These are phyloP conservation scores for Frieseomelitta varia DNA, from an alignment of 1,140 invertebrate genomes.

Conservation along the genomic window DNA sequence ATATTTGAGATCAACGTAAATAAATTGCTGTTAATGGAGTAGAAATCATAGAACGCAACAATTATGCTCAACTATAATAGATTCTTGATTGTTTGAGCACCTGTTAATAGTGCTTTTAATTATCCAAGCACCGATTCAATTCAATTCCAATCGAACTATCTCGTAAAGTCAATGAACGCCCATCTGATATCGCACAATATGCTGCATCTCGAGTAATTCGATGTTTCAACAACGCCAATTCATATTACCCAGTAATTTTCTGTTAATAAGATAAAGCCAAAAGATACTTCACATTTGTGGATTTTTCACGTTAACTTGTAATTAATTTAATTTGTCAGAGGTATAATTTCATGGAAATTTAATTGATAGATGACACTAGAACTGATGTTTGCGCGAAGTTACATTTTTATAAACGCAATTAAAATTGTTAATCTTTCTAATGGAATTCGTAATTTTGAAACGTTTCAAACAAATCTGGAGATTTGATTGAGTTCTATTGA, in stretches of 20 bases:
- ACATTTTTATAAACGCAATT: too few species aligned
- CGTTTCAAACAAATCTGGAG: too few species aligned
- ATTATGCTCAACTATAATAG: neutral
- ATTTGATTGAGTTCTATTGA: too few species aligned
- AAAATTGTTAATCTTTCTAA: too few species aligned
- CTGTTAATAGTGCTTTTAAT: conserved; percentile 7
- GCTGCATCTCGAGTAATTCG: neutral
- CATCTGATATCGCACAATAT: neutral
- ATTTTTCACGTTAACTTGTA: neutral
- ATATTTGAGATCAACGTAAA: neutral
- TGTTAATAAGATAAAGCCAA: too few species aligned
- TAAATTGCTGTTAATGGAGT: neutral
- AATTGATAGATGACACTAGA: too few species aligned
- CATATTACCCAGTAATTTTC: neutral
- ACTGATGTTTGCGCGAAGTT: too few species aligned
- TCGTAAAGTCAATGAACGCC: neutral
- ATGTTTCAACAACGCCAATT: neutral
- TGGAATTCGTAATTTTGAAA: too few species aligned
- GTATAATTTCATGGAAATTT: neutral
- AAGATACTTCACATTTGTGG: neutral
- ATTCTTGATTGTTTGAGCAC: neutral
- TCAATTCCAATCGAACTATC: conserved; percentile 14
- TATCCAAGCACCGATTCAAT: conserved; percentile 18
- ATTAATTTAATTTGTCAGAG: neutral
- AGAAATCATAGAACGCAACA: neutral